Evolutionary conservation across 2,113 vertebrate genomes (phyloP).

Genomic region (Gasterosteus nipponicus): DNA sequence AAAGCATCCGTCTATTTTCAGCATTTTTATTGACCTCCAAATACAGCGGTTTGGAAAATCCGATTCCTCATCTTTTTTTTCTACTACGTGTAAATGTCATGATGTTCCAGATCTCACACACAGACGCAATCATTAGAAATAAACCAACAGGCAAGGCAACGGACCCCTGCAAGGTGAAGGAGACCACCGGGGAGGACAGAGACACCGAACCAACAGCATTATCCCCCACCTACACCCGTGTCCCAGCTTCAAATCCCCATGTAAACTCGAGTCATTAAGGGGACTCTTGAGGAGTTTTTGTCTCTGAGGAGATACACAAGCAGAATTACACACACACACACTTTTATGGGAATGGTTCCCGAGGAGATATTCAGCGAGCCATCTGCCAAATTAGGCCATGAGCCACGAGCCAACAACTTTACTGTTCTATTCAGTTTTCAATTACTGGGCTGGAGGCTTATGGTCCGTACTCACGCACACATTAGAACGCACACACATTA

Average conservation of each 20-base stretch:
- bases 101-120: neutral
- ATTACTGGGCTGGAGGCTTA: constrained; percentile 67
- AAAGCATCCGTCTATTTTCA: neutral
- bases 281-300: constrained; percentile 62
- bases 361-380: constrained; percentile 74
- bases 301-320: constrained; percentile 60
- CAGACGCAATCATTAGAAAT: neutral
- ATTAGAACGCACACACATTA: constrained; percentile 37
- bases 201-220: constrained; percentile 19
- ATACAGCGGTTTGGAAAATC: neutral
- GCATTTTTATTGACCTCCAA: neutral
- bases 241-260: constrained; percentile 50
- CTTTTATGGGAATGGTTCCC: constrained; percentile 72
- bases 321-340: constrained; percentile 56
- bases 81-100: neutral
- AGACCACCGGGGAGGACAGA: constrained; percentile 23
- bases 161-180: constrained; percentile 58
- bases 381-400: constrained; percentile 83
- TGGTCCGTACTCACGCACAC: constrained; percentile 34
- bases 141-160: constrained; percentile 45
- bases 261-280: constrained; percentile 64
- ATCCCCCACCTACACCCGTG: constrained; percentile 23
- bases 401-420: constrained; percentile 75
- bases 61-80: too few relatives aligned
- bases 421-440: constrained; percentile 79